Percentiles rank a stretch among this genome's conserved stretches.
Conservation (phyloP, 2,888 invertebrate genomes). For the Seira ritae region DNA sequence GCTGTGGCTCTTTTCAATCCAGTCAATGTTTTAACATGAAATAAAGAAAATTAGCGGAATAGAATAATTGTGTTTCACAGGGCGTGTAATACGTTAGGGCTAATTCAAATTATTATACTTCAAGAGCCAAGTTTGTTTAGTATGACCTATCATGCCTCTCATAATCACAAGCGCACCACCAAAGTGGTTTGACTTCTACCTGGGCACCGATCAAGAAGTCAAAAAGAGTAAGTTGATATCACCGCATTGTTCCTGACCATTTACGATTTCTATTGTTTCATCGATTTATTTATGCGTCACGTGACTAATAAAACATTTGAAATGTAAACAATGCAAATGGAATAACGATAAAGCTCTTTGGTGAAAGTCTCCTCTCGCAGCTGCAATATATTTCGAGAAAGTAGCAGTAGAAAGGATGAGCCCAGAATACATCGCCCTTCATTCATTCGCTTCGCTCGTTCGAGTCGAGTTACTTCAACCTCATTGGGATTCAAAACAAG, state of each 20-base stretch:
- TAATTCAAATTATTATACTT: no score
- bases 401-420: not conserved
- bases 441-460: not conserved
- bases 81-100: no score
- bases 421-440: not conserved
- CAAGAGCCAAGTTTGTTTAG: no score
- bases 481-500: constrained; percentile 15
- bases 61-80: no score
- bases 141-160: no score
- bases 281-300: constrained; percentile 1
- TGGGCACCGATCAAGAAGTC: no score
- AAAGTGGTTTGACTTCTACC: no score
- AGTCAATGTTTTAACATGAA: not conserved
- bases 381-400: not conserved
- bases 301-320: not conserved
- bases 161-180: no score
- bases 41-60: not conserved
- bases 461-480: not conserved
- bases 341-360: not conserved
- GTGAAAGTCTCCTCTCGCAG: not conserved
- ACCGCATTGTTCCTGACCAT: no score
- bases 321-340: not conserved
- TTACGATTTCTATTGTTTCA: not conserved
- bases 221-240: no score
- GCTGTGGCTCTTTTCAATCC: constrained; percentile 83